Evolutionary conservation across 2,113 vertebrate species (phyloP), one percentile per base, ranked within the genome.

Genomic region (Noturus placidus): DNA sequence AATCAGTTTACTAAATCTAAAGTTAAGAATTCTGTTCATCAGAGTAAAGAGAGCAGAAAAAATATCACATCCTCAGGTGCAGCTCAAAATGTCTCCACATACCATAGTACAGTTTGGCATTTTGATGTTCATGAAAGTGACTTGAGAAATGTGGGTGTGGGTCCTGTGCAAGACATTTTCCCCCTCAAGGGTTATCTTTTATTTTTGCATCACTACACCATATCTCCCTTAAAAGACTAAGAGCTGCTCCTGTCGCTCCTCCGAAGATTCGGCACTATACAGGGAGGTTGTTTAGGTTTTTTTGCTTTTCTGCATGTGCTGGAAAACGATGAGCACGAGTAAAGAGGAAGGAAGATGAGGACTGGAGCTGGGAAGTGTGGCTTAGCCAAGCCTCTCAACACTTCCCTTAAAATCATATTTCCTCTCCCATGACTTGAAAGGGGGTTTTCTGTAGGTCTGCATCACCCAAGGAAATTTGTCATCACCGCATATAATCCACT

Each of bases 401-500:
- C 92, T 91, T 93, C 93, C 38, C 35, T 82, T 86, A 65, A 76
- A 89, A 89, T 91, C 87, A 84, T 82, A 86, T 90, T 90, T 88
- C 69, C 87, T 87, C 83, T 85, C 63, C 82, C 77, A 88, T 88
- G 90, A 91, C 93, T 95, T 94, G 94, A 15, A 96, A 95, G 94
- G 94, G 92, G 94, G 92, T 96, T 95, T 94, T 92, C 93, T 93
- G 92, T 85, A 90, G 93, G 93, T 94, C 93, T 67, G 92, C 94
- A 93, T 93, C 94, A 93, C 95, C 95, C 93, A 90, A 89, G 95
- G 94, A 96, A 95, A 95, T 91, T 94, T 93, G 90, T 74, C 89
- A 93, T 92, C 93, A 85, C 82, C 67, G 80, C 30, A 74, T 74
- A 87, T 95, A 95, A 93, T 93, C 92, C 93, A 92, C 85, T 90